Evolutionary conservation across 2,113 vertebrate genomes (phyloP).

Genomic region (Pao palembangensis): DNA sequence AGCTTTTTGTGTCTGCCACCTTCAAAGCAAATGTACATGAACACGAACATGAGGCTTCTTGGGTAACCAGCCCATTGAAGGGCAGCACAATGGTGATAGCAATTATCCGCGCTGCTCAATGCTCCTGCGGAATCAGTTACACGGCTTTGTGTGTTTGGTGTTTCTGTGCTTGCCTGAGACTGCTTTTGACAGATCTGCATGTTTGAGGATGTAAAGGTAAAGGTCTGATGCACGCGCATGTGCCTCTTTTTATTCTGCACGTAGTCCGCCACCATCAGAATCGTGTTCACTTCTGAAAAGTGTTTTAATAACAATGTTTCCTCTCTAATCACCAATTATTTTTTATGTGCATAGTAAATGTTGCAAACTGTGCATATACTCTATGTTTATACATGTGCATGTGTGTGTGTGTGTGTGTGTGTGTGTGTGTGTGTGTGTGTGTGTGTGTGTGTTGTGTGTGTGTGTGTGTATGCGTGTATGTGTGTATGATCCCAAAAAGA

Average conservation of each 20-base stretch:
- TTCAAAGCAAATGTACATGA: conserved; percentile 79
- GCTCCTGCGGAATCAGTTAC: conserved; percentile 76
- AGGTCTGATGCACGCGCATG: conserved; percentile 3
- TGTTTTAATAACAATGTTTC: too few relatives aligned
- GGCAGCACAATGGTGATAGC: conserved; percentile 72
- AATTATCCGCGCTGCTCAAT: conserved; percentile 77
- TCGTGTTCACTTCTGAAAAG: too few relatives aligned
- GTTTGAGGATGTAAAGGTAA: conserved; percentile 26
- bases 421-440: too few relatives aligned
- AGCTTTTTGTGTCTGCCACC: conserved; percentile 76
- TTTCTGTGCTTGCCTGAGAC: conserved; percentile 27
- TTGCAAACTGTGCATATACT: too few relatives aligned
- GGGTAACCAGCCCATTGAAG: conserved; percentile 78
- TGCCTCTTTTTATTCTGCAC: background rate
- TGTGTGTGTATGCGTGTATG: background rate
- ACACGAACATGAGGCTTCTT: conserved; percentile 81
- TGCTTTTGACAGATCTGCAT: conserved; percentile 34
- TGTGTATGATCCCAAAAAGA: conserved; percentile 30
- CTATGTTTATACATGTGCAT: too few relatives aligned
- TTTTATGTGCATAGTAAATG: too few relatives aligned
- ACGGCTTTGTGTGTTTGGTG: conserved; percentile 62
- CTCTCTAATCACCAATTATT: too few relatives aligned
- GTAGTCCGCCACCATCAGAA: background rate
- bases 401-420: too few relatives aligned
- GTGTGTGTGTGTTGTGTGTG: background rate